Evolutionary conservation across 2,113 vertebrate genomes (phyloP), one percentile per base, ranked within the genome.

Genomic region (Microcebus griseorufus): DNA sequence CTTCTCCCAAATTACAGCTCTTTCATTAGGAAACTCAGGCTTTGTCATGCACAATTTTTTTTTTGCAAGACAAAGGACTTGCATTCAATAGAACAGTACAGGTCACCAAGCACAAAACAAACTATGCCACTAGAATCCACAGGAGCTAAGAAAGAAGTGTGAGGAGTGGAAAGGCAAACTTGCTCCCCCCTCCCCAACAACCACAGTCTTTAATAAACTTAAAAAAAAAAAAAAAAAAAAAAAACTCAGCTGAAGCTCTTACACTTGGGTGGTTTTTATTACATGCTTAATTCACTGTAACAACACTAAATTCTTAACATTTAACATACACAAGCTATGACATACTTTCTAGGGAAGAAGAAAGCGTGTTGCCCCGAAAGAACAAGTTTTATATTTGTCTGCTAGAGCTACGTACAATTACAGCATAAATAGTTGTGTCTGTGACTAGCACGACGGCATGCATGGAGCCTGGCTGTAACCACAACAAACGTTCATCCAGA

Each of bases 391-490:
- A 1, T 70, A 0, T 39, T 64, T 81, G 69, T 93, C 81, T 70
- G 39, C 85, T 34, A 0, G 0, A 55, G 62, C 84, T 69, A 96
- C 8, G 79, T 10, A 62, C 55, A 18, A 32, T 65, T 92, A 73
- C 2, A 29, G 79, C 75, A 29, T 53, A 65, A 90, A 94, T 0
- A 58, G 27, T 53, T 96, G 42, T 81, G 96, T 73, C 90, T 11
- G 87, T 90, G 97, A 90, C 93, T 88, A 89, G 92, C 18, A 88
- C 70, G 93, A 83, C 72, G 69, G 75, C 88, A 55, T 2, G 67
- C 69, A 88, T 42, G 72, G 76, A 80, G 83, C 69, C 94, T 89
- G 75, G 84, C 97, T 82, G 90, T 96, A 93, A 97, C 97, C 93
- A 94, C 85, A 97, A 67, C 4, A 0, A 78, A 93, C 7, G 5